phyloP scores from a whole-genome alignment of 64 coral and sea anemone species.

The Porites australiensis region DNA sequence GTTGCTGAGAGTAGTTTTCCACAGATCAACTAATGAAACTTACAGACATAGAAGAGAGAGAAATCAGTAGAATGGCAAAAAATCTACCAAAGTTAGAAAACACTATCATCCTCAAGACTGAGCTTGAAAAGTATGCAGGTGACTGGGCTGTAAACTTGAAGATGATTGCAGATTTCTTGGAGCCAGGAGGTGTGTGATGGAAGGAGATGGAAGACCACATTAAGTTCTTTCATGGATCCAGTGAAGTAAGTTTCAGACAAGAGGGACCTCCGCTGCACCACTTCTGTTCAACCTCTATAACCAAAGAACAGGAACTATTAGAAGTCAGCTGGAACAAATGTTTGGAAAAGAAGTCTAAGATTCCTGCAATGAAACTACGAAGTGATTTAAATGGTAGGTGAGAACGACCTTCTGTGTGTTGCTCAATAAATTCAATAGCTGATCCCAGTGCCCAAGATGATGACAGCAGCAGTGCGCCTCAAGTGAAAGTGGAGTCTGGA shows the following conservation, averaged over 20 bases:
- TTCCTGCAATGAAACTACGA: constrained; percentile 6
- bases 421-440: neutral
- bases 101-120: constrained; percentile 48
- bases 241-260: neutral
- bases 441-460: too few species aligned
- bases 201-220: constrained; percentile 8
- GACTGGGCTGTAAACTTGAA: constrained; percentile 68
- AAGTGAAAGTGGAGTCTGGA: neutral
- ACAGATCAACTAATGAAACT: constrained; percentile 50
- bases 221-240: constrained; percentile 26
- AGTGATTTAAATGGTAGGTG: constrained; percentile 19
- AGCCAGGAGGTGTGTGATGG: constrained; percentile 66
- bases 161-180: constrained; percentile 66
- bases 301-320: constrained; percentile 1
- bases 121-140: constrained; percentile 29
- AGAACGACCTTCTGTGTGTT: neutral
- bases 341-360: neutral
- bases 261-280: constrained; percentile 20
- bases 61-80: constrained; percentile 49
- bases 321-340: neutral
- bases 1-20: constrained; percentile 24
- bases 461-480: neutral
- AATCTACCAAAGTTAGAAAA: constrained; percentile 51
- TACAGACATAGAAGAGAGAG: constrained; percentile 58
- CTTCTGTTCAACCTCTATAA: constrained; percentile 1